phyloP scores from a whole-genome alignment of 2,888 invertebrate species.

The Himalopsyche tibetana region DNA sequence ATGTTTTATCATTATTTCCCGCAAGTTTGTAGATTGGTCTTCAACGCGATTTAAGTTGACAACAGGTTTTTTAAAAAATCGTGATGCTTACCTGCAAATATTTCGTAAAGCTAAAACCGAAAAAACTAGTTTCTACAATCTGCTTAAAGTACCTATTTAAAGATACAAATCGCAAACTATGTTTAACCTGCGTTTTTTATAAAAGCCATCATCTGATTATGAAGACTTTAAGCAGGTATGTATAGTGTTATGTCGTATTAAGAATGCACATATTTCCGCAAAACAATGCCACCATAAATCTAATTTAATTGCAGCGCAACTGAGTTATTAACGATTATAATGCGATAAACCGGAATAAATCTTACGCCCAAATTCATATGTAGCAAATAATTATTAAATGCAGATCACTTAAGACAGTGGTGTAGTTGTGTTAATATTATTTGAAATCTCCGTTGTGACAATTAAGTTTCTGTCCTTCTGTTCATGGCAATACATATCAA shows the following conservation, averaged over 20 bases:
- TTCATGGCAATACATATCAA: too few species aligned
- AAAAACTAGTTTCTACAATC: too few species aligned
- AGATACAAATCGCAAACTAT: background rate
- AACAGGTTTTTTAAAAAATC: too few species aligned
- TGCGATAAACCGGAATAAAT: slow-evolving; percentile 23
- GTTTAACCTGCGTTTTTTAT: background rate
- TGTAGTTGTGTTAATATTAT: too few species aligned
- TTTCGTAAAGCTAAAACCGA: too few species aligned
- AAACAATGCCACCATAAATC: background rate
- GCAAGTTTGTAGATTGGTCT: too few species aligned
- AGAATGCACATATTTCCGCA: slow-evolving; percentile 19
- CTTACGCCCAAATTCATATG: slow-evolving; percentile 30
- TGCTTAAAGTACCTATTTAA: too few species aligned
- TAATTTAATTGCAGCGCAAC: background rate
- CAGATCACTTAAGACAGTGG: background rate
- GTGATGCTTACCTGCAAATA: too few species aligned
- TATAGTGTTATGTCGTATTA: background rate
- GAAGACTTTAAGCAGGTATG: background rate
- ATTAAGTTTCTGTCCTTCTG: too few species aligned
- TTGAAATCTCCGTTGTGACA: too few species aligned
- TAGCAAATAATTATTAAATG: slow-evolving; percentile 25
- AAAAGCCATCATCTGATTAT: background rate
- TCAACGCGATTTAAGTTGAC: too few species aligned
- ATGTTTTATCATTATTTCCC: too few species aligned
- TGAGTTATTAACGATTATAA: background rate